phyloP scores from a whole-genome alignment of 1,140 invertebrate genomes.

The Himalopsyche phryganea region DNA sequence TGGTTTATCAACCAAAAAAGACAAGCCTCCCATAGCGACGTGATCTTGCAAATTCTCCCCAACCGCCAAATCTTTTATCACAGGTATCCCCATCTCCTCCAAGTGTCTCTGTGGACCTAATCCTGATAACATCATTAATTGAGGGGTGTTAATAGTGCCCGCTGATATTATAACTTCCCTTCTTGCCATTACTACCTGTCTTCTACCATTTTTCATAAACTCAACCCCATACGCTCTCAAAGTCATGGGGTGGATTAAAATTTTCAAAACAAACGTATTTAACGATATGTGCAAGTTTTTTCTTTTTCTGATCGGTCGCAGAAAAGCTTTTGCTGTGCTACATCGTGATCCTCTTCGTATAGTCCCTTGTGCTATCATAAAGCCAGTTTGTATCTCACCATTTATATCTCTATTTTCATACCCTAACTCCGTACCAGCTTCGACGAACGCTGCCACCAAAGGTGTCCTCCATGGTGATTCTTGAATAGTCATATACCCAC shows the following conservation, averaged over 20 bases:
- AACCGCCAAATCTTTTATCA: slow-evolving; percentile 39
- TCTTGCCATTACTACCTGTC: slow-evolving; percentile 62
- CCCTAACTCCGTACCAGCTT: slow-evolving; percentile 82
- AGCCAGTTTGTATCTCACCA: slow-evolving; percentile 76
- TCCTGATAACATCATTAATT: slow-evolving; percentile 60
- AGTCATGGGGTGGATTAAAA: slow-evolving; percentile 68
- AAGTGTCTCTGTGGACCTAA: slow-evolving; percentile 56
- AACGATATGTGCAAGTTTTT: slow-evolving; percentile 77
- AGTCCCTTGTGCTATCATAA: slow-evolving; percentile 87
- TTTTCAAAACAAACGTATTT: slow-evolving; percentile 69
- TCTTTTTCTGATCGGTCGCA: slow-evolving; percentile 72
- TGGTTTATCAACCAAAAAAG: slow-evolving; percentile 72
- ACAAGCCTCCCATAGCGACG: slow-evolving; percentile 73
- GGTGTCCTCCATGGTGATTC: slow-evolving; percentile 82
- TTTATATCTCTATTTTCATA: slow-evolving; percentile 87
- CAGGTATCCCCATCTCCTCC: slow-evolving; percentile 42
- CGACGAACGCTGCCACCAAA: slow-evolving; percentile 74
- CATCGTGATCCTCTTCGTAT: slow-evolving; percentile 81
- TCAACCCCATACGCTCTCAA: slow-evolving; percentile 74
- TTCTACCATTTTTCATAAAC: slow-evolving; percentile 66
- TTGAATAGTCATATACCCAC: slow-evolving; percentile 77
- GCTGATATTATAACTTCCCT: slow-evolving; percentile 53
- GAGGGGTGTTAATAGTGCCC: slow-evolving; percentile 53
- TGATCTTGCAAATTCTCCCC: slow-evolving; percentile 48
- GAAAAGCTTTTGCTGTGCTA: slow-evolving; percentile 86